These are phyloP conservation scores for Stictocephala bisonia DNA, from an alignment of 2,888 invertebrate species.

Conservation along the genomic window DNA sequence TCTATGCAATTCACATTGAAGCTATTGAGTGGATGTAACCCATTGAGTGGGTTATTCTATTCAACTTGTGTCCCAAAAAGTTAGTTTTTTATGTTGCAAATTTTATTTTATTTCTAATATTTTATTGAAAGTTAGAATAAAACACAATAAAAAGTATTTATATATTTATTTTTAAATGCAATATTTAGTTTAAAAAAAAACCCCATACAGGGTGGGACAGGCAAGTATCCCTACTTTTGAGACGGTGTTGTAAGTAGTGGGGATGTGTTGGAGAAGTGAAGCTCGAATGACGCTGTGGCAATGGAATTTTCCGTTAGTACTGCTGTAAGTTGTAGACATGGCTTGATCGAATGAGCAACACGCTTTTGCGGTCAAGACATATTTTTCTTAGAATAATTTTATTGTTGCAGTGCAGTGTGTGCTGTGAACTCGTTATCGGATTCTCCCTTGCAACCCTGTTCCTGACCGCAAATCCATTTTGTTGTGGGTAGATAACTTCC, in stretches of 20 bases:
- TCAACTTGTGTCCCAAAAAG: too few species aligned
- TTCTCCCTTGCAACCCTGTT: neutral
- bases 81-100: too few species aligned
- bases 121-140: too few species aligned
- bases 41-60: too few species aligned
- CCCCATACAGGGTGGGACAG: too few species aligned
- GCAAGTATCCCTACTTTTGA: too few species aligned
- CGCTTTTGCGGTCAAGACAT: slow-evolving; percentile 18
- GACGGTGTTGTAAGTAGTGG: slow-evolving; percentile 24
- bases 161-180: too few species aligned
- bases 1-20: too few species aligned
- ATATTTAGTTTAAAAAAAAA: too few species aligned
- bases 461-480: slow-evolving; percentile 9
- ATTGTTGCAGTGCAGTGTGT: slow-evolving; percentile 12
- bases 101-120: too few species aligned
- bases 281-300: slow-evolving; percentile 10
- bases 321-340: slow-evolving; percentile 19
- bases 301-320: slow-evolving; percentile 6
- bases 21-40: too few species aligned
- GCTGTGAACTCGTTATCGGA: slow-evolving; percentile 12
- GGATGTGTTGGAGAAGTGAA: neutral
- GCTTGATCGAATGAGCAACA: slow-evolving; percentile 5
- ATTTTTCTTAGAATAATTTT: slow-evolving; percentile 18
- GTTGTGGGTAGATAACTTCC: slow-evolving; percentile 18
- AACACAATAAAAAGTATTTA: too few species aligned